phyloP scores from a whole-genome alignment of 2,888 invertebrate genomes.

The Drosophila paracracens region DNA sequence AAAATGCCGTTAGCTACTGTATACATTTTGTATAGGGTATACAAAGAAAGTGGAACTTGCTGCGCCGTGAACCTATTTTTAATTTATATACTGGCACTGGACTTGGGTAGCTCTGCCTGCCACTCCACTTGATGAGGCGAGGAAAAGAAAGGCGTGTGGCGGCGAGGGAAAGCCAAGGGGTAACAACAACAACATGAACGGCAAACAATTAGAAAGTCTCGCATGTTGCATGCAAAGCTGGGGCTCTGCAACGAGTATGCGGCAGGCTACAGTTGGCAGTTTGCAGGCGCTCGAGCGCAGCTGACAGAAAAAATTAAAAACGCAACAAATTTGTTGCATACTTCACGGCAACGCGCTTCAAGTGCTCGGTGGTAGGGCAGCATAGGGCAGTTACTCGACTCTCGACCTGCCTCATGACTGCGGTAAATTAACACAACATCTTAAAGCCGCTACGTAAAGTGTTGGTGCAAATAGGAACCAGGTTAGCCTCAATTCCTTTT shows the following conservation, averaged over 20 bases:
- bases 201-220: constrained; percentile 66
- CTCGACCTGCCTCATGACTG: constrained; percentile 65
- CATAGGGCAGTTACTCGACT: constrained; percentile 20
- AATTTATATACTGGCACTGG: constrained; percentile 74
- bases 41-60: constrained; percentile 7
- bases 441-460: constrained; percentile 37
- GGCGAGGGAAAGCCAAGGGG: not conserved
- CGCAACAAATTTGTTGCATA: constrained; percentile 79
- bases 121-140: constrained; percentile 31
- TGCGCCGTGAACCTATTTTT: constrained; percentile 63
- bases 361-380: constrained; percentile 28
- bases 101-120: constrained; percentile 65
- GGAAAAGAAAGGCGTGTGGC: not conserved
- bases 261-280: constrained; percentile 2
- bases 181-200: constrained; percentile 36
- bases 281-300: constrained; percentile 70
- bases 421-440: constrained; percentile 78
- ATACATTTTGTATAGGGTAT: constrained; percentile 5
- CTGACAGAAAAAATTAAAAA: constrained; percentile 78
- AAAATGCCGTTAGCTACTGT: not conserved
- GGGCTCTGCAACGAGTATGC: constrained; percentile 7
- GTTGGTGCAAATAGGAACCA: constrained; percentile 3
- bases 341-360: constrained; percentile 71
- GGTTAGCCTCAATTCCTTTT: constrained; percentile 1
- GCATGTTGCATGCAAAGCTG: constrained; percentile 74